These are phyloP conservation scores for Drosophila mauritiana DNA, from an alignment of 1,140 invertebrate species.

Conservation along the genomic window DNA sequence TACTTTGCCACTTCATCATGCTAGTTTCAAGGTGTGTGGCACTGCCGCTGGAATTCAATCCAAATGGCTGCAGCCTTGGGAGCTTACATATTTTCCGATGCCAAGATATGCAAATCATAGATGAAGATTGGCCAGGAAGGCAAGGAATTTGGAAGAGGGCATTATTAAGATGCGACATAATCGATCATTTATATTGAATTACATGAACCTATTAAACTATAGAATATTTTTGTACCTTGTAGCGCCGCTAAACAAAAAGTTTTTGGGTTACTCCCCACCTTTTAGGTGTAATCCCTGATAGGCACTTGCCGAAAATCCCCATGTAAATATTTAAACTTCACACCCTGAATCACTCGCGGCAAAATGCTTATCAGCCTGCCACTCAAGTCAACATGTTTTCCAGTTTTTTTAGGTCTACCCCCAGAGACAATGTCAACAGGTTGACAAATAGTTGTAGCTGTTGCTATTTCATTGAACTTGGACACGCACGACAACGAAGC, in stretches of 20 bases:
- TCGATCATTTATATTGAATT: too few relatives aligned
- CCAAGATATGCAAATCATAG: conserved; percentile 26
- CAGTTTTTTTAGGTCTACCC: conserved; percentile 17
- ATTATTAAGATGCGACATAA: too few relatives aligned
- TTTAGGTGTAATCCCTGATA: conserved; percentile 26
- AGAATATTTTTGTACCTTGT: too few relatives aligned
- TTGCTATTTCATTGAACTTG: conserved; percentile 67
- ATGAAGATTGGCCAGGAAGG: conserved; percentile 14
- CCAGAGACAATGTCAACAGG: conserved; percentile 71
- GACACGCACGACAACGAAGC: conserved; percentile 26
- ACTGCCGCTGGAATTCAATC: conserved; percentile 24
- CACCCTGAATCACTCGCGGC: conserved; percentile 42
- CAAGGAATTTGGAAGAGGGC: background rate
- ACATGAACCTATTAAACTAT: too few relatives aligned
- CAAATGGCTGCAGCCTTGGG: conserved; percentile 16
- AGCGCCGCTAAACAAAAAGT: background rate
- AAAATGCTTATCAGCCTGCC: conserved; percentile 55
- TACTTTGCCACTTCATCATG: conserved; percentile 77
- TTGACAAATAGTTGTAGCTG: conserved; percentile 42
- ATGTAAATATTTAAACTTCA: conserved; percentile 71
- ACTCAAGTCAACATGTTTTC: conserved; percentile 34
- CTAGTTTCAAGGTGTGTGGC: conserved; percentile 75
- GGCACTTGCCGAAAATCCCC: conserved; percentile 30
- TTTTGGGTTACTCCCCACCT: background rate
- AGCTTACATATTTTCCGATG: conserved; percentile 24